Conservation (phyloP, 2,113 vertebrate genomes). For the Dicrurus megarhynchus region DNA sequence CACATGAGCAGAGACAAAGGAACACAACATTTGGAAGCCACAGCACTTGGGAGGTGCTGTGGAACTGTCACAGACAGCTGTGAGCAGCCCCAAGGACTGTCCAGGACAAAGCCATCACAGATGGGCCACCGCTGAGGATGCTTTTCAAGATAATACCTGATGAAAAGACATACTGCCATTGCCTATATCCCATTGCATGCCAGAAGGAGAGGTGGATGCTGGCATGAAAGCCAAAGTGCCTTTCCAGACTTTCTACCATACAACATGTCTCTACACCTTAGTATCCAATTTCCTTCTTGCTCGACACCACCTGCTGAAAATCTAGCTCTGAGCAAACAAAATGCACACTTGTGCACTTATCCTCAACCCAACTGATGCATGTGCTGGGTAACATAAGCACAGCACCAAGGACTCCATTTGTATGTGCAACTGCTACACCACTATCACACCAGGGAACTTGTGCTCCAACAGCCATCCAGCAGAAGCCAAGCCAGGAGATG, state of each 20-base stretch:
- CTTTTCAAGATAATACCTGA: neutral
- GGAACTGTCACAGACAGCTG: neutral
- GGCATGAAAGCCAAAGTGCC: neutral
- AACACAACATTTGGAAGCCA: neutral
- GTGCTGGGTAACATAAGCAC: neutral
- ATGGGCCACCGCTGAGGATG: neutral
- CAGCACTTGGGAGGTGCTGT: neutral
- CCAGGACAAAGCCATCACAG: neutral
- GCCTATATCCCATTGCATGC: neutral
- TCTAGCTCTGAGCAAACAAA: neutral
- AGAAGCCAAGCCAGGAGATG: neutral
- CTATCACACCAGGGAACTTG: neutral
- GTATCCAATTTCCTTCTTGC: neutral
- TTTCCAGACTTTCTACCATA: neutral
- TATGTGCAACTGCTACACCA: neutral
- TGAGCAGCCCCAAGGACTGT: neutral
- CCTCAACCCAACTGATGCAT: accelerated
- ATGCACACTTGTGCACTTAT: neutral
- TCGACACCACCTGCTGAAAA: neutral
- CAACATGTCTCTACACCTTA: neutral
- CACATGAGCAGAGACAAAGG: neutral
- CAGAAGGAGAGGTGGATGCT: neutral
- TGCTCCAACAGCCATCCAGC: neutral
- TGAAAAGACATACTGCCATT: neutral
- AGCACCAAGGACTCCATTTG: neutral